Percentiles rank a stretch among this genome's conserved stretches.
Conservation (phyloP, 1,140 invertebrate genomes). For the Dendroctonus ponderosae region DNA sequence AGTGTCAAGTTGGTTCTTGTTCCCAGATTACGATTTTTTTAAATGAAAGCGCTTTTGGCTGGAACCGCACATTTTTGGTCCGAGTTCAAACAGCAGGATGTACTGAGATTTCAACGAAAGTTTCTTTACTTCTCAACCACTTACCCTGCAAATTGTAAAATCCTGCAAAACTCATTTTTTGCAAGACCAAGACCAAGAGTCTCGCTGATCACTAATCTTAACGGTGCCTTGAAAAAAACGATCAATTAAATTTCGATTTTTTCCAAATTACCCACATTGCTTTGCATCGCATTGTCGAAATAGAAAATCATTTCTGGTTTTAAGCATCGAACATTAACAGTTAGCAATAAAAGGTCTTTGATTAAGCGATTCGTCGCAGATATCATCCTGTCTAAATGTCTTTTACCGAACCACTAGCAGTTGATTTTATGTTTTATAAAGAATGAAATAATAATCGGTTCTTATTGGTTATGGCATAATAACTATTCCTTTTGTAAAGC, state of each 20-base stretch:
- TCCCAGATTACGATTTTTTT: no score
- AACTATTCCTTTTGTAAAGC: constrained; percentile 1
- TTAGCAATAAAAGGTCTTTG: constrained; percentile 6
- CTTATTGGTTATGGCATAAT: constrained; percentile 11
- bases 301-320: constrained; percentile 13
- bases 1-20: no score
- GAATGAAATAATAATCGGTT: constrained; percentile 7
- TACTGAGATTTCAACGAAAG: no score
- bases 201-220: no score
- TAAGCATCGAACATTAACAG: constrained; percentile 7
- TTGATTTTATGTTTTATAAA: constrained; percentile 13
- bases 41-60: no score
- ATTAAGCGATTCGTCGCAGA: constrained; percentile 5
- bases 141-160: no score
- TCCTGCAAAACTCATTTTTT: no score
- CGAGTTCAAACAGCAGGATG: no score
- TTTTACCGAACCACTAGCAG: constrained; percentile 5
- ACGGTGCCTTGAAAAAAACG: no score
- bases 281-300: background rate
- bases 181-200: no score
- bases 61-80: no score
- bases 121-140: no score
- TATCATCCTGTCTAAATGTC: constrained; percentile 8
- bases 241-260: background rate
- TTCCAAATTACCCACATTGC: background rate